Evolutionary conservation across 2,888 invertebrate species (phyloP).

Genomic region (Cephus sareptanus): DNA sequence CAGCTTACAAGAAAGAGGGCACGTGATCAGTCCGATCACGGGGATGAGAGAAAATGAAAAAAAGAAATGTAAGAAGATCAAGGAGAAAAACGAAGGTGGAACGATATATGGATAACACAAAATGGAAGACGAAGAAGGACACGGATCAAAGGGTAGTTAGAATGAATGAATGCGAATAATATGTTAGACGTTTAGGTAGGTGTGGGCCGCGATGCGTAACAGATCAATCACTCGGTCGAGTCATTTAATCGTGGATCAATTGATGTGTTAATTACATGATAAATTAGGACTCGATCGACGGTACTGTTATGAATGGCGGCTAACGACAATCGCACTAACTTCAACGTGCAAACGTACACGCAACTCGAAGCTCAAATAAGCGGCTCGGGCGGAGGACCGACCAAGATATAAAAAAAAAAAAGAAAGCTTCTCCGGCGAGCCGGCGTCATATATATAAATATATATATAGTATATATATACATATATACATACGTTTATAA

Average conservation of each 20-base stretch:
- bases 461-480: slow-evolving; percentile 34
- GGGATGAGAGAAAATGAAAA: slow-evolving; percentile 6
- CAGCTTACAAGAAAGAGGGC: slow-evolving; percentile 20
- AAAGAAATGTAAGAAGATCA: slow-evolving; percentile 24
- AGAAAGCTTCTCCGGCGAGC: slow-evolving; percentile 64
- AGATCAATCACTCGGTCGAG: neutral
- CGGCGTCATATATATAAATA: slow-evolving; percentile 58
- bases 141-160: slow-evolving; percentile 8
- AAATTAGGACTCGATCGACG: slow-evolving; percentile 4
- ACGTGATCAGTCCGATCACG: slow-evolving; percentile 23
- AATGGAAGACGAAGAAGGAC: slow-evolving; percentile 1
- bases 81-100: slow-evolving; percentile 26
- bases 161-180: slow-evolving; percentile 12
- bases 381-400: slow-evolving; percentile 66
- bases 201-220: slow-evolving; percentile 16
- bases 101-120: neutral
- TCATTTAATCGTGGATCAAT: neutral
- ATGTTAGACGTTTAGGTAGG: slow-evolving; percentile 16
- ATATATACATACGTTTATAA: slow-evolving; percentile 51
- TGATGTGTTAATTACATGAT: neutral
- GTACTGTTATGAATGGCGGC: slow-evolving; percentile 17
- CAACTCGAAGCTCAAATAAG: slow-evolving; percentile 63
- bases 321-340: slow-evolving; percentile 16
- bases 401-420: slow-evolving; percentile 31
- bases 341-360: slow-evolving; percentile 46